Evolutionary conservation across 2,797 vertebrate genomes (phyloP), one percentile per base, ranked within the genome.

Genomic region (Myotis pilosus): DNA sequence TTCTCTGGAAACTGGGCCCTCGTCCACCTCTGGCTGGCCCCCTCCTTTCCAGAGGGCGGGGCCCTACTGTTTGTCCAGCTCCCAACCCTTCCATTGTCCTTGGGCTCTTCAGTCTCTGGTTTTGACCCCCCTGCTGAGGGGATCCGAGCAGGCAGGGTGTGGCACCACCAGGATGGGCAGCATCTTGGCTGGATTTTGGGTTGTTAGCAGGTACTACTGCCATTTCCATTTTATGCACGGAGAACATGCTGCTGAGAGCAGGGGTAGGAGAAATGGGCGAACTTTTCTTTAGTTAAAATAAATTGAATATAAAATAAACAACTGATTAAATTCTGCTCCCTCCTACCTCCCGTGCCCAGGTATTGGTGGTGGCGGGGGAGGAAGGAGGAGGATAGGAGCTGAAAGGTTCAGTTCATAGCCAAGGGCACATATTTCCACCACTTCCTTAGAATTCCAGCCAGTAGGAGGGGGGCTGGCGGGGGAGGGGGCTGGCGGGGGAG

Each of bases 1-100:
- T 74, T 92, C 82, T 74, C 55, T 88, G 74, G 94, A 87, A 86
- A 66, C 53, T 53, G 72, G 88, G 72, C 53, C 22, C 62, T 47
- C 47, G 1, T 82, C 87, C n/a, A 30, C 51, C 83, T 30, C 72
- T 25, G 89, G 86, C 71, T 53, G 49, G 22, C 15, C 51, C 4
- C 15, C 17, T 92, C 64, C 72, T 55, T 68, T 55, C 55, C n/a
- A 64, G 82, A 82, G 94, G 55, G 0, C 15, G 60, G 60, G 91
- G 41, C 49, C 68, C 55, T 80, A 20, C 9, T 23, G 19, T 33
- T 85, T 49, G 44, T 33, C 28, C 0, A 5, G 22, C 82, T 79
- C 36, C 62, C 78, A 57, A 11, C 22, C 22, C 44, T 81, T 28
- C 74, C 55, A 0, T 62, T 60, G 75, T 89, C 30, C 20, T 9